phyloP scores from a whole-genome alignment of 2,113 vertebrate genomes.

The Fregetta grallaria region DNA sequence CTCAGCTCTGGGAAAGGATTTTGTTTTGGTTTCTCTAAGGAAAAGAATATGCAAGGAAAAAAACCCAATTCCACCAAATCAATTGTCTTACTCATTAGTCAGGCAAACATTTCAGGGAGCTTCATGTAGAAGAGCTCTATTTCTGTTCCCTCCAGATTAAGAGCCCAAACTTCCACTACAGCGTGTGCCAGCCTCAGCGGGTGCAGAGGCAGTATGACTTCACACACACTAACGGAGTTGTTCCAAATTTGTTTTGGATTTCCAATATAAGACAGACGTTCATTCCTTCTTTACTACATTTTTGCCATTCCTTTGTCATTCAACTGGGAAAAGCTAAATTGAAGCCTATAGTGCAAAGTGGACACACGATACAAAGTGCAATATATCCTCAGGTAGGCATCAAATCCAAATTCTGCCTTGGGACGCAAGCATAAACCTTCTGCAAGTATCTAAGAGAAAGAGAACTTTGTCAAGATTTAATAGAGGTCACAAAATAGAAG shows the following conservation, averaged over 20 bases:
- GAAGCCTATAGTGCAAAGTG: background rate
- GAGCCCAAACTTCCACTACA: background rate
- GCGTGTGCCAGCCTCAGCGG: rapidly evolving
- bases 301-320: background rate
- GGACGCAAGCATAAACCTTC: background rate
- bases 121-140: background rate
- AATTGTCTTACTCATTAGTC: background rate
- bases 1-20: background rate
- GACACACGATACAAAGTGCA: rapidly evolving
- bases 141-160: background rate
- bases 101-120: background rate
- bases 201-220: background rate
- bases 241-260: background rate
- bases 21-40: background rate
- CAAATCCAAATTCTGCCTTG: background rate
- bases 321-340: background rate
- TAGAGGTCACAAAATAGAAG: background rate
- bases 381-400: background rate
- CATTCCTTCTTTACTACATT: background rate
- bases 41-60: background rate
- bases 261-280: background rate
- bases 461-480: background rate
- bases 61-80: background rate
- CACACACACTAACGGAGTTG: rapidly evolving
- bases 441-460: background rate